Evolutionary conservation across 2,888 invertebrate species (phyloP).

Genomic region (Eurytoma californica): DNA sequence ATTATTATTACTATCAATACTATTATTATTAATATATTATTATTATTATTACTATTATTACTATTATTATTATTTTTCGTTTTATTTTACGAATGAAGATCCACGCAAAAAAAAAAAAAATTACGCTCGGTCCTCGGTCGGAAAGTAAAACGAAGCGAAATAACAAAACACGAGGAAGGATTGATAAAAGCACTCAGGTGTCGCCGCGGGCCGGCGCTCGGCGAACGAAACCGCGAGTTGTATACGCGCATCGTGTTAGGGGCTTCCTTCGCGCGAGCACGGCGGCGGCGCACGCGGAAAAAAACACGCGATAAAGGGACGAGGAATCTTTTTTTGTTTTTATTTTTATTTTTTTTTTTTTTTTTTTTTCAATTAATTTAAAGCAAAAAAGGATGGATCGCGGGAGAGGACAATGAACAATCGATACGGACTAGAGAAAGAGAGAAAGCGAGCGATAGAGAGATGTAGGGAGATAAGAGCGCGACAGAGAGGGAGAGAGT

Average conservation of each 20-base stretch:
- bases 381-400: conserved; percentile 23
- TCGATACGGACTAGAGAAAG: background rate
- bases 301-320: conserved; percentile 50
- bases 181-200: conserved; percentile 42
- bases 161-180: conserved; percentile 41
- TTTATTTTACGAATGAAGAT: conserved; percentile 26
- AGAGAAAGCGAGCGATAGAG: conserved; percentile 32
- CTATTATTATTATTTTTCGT: conserved; percentile 27
- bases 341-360: too few relatives aligned
- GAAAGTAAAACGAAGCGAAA: conserved; percentile 33
- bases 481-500: conserved; percentile 48
- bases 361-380: background rate
- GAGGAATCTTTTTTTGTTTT: background rate
- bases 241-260: too few relatives aligned
- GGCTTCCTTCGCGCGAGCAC: conserved; percentile 15
- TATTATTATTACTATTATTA: conserved; percentile 25
- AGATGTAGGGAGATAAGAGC: conserved; percentile 50
- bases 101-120: conserved; percentile 21
- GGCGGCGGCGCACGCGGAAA: conserved; percentile 36
- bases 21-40: conserved; percentile 14
- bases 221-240: background rate
- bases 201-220: conserved; percentile 18
- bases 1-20: conserved; percentile 1
- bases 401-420: conserved; percentile 13
- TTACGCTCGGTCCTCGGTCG: conserved; percentile 55